Evolutionary conservation across 35 echinoderm and acorn worm species (phyloP).

Genomic region (Stichopus chloronotus): DNA sequence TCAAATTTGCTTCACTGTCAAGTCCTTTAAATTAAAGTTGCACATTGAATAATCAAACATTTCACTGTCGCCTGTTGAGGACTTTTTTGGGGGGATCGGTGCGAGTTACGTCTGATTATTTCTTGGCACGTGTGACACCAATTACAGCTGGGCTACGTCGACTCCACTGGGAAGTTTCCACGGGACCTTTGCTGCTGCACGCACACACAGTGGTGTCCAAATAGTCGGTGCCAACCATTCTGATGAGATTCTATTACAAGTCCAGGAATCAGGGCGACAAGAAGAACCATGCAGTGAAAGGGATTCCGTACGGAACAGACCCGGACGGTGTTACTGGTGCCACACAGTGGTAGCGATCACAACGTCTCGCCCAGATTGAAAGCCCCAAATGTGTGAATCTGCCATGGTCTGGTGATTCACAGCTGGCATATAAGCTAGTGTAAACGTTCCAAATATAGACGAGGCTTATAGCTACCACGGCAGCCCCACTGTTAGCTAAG

Average conservation of each 20-base stretch:
- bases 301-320: not conserved
- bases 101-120: not conserved
- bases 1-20: no score
- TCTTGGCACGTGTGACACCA: not conserved
- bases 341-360: not conserved
- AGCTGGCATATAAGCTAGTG: not conserved
- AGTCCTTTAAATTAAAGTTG: no score
- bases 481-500: no score
- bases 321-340: not conserved
- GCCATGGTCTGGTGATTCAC: conserved; percentile 16
- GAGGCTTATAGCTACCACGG: not conserved
- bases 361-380: conserved; percentile 29
- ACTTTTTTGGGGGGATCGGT: not conserved
- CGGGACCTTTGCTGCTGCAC: not conserved
- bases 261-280: conserved; percentile 4
- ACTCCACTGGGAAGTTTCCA: not conserved
- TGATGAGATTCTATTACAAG: not conserved
- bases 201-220: not conserved
- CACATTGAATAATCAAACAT: no score
- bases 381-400: conserved; percentile 33
- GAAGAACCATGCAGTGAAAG: not conserved
- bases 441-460: conserved; percentile 16
- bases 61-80: not conserved
- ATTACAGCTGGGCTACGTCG: not conserved
- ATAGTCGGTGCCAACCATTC: not conserved